These are phyloP conservation scores for Erannis defoliaria DNA, from an alignment of 2,888 invertebrate species.

Conservation along the genomic window DNA sequence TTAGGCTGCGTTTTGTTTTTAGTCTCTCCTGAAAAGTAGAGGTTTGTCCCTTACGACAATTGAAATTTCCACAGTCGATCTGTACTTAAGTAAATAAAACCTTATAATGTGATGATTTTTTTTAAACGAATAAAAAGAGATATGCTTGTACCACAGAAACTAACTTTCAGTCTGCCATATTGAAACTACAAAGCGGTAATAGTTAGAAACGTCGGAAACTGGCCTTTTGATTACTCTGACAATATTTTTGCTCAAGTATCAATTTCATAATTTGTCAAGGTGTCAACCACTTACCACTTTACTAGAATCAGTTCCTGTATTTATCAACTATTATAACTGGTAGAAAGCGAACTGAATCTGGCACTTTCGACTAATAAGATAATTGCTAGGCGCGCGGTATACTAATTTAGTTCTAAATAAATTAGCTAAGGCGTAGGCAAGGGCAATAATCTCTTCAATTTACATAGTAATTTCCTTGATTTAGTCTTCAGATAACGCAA, in stretches of 20 bases:
- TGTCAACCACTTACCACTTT: slow-evolving; percentile 23
- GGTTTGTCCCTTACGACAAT: too few species aligned
- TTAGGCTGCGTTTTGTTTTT: too few species aligned
- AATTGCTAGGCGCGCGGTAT: slow-evolving; percentile 33
- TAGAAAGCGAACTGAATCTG: slow-evolving; percentile 38
- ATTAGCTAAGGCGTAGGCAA: slow-evolving; percentile 2
- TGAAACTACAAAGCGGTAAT: too few species aligned
- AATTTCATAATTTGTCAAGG: slow-evolving; percentile 33
- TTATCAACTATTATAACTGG: slow-evolving; percentile 25
- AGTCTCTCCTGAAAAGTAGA: too few species aligned
- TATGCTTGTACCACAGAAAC: too few species aligned
- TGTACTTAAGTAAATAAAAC: too few species aligned
- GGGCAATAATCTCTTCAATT: slow-evolving; percentile 18
- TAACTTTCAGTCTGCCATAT: too few species aligned
- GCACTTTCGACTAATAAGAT: slow-evolving; percentile 44
- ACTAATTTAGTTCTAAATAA: slow-evolving; percentile 26
- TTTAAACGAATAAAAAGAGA: too few species aligned
- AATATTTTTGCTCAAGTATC: slow-evolving; percentile 25
- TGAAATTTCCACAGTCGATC: too few species aligned
- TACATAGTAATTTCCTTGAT: slow-evolving; percentile 19
- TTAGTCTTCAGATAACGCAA: slow-evolving; percentile 3
- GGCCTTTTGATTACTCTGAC: slow-evolving; percentile 9
- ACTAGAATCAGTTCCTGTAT: slow-evolving; percentile 26
- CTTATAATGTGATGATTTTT: too few species aligned
- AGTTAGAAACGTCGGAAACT: too few species aligned